phyloP scores from a whole-genome alignment of 2,797 vertebrate species.

The Darevskia nairensis region DNA sequence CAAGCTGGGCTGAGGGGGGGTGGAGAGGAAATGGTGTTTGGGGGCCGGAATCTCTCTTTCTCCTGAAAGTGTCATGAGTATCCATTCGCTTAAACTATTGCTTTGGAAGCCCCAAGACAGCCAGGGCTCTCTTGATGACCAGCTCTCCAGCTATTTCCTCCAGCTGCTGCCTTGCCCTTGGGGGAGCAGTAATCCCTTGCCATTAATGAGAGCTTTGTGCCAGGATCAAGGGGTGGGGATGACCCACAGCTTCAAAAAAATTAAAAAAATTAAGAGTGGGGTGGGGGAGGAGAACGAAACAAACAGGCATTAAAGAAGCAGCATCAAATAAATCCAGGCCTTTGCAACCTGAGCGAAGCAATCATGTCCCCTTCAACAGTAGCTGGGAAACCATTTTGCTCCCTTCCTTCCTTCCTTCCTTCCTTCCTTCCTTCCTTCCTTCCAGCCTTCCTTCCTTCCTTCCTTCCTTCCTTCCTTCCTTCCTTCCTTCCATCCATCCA shows the following conservation, averaged over 20 bases:
- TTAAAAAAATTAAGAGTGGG: rapidly evolving
- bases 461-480: too few relatives aligned
- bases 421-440: too few relatives aligned
- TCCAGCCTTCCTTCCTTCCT: too few relatives aligned
- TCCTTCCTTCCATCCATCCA: too few relatives aligned
- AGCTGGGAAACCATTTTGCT: rapidly evolving
- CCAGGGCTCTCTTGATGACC: not conserved
- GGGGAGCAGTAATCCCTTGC: not conserved
- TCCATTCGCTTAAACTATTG: not conserved
- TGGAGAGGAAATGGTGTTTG: too few relatives aligned
- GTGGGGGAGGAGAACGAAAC: not conserved
- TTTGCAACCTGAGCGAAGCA: too few relatives aligned
- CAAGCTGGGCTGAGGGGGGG: not conserved
- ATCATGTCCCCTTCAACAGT: not conserved
- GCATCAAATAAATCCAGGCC: not conserved
- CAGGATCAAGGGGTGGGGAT: not conserved
- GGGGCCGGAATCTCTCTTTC: not conserved
- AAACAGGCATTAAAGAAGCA: rapidly evolving
- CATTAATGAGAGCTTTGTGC: not conserved
- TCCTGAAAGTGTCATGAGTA: not conserved
- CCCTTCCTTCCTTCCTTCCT: too few relatives aligned
- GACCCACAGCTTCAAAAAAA: not conserved
- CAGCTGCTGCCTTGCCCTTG: not conserved
- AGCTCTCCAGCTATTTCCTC: not conserved
- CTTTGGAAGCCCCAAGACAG: not conserved